These are phyloP conservation scores for Cossypha caffra DNA, from an alignment of 2,797 vertebrate genomes.

Conservation along the genomic window DNA sequence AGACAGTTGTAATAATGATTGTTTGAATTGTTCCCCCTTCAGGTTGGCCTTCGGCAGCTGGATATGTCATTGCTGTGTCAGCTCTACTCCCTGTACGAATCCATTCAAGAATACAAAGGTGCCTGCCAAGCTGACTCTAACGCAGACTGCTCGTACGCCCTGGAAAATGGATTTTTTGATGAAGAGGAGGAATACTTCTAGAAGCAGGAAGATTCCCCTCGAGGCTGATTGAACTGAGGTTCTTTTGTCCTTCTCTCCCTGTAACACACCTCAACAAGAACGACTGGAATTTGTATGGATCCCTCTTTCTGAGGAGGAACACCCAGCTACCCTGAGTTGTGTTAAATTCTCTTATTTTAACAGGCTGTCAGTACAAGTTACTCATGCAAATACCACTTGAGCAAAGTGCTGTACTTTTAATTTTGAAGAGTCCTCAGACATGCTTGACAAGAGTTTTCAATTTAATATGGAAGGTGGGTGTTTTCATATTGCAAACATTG, in stretches of 20 bases:
- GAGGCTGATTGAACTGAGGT: not conserved
- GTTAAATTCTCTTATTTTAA: constrained; percentile 40
- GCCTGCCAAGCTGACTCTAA: constrained; percentile 92
- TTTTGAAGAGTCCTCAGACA: not conserved
- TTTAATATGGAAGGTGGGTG: constrained; percentile 49
- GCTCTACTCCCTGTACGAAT: constrained; percentile 96
- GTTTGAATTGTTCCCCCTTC: not conserved
- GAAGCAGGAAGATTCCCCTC: constrained; percentile 58
- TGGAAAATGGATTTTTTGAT: constrained; percentile 95
- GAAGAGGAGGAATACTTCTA: constrained; percentile 93
- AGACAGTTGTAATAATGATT: not conserved
- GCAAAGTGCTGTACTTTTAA: not conserved
- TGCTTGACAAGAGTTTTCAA: constrained; percentile 16
- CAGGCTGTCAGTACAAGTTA: constrained; percentile 32
- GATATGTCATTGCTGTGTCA: constrained; percentile 99
- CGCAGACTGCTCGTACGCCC: constrained; percentile 81
- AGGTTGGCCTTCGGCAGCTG: constrained; percentile 97
- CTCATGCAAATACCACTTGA: constrained; percentile 58
- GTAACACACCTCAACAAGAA: constrained; percentile 3
- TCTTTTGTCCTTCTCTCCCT: constrained; percentile 22
- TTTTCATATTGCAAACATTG: not conserved
- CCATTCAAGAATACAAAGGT: constrained; percentile 98
- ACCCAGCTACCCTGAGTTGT: constrained; percentile 11
- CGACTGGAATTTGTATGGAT: constrained; percentile 41
- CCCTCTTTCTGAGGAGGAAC: constrained; percentile 3